Evolutionary conservation across 2,888 invertebrate species (phyloP).

Genomic region (Tetropium fuscum): DNA sequence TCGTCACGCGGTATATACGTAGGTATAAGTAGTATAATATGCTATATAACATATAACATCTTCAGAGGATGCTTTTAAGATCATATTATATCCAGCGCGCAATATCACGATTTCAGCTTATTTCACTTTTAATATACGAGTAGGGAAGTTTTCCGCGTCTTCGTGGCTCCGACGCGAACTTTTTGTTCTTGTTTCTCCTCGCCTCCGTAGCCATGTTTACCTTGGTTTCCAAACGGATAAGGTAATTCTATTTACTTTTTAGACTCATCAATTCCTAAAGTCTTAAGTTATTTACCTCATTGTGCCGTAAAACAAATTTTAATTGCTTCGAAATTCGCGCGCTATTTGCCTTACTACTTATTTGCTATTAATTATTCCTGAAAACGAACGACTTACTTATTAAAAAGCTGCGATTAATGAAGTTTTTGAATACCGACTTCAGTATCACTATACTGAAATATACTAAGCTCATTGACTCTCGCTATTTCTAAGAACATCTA

Average conservation of each 20-base stretch:
- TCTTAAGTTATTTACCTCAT: slow-evolving; percentile 40
- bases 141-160: slow-evolving; percentile 15
- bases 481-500: too few species aligned
- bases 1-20: too few species aligned
- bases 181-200: slow-evolving; percentile 17
- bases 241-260: slow-evolving; percentile 53
- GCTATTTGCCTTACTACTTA: slow-evolving; percentile 10
- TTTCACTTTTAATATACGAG: slow-evolving; percentile 12
- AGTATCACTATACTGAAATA: too few species aligned
- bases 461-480: too few species aligned
- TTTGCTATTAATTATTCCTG: slow-evolving; percentile 2
- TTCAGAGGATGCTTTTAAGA: too few species aligned
- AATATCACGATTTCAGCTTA: slow-evolving; percentile 7
- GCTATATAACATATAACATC: too few species aligned
- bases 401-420: too few species aligned
- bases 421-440: too few species aligned
- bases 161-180: slow-evolving; percentile 16
- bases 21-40: too few species aligned
- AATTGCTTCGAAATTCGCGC: slow-evolving; percentile 31
- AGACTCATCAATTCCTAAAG: slow-evolving; percentile 46
- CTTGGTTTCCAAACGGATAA: slow-evolving; percentile 45
- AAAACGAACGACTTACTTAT: background rate
- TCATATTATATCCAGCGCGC: too few species aligned
- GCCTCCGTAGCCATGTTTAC: slow-evolving; percentile 41
- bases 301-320: slow-evolving; percentile 34